These are phyloP conservation scores for Macrochelys suwanniensis DNA, from an alignment of 2,797 vertebrate genomes.

Conservation along the genomic window DNA sequence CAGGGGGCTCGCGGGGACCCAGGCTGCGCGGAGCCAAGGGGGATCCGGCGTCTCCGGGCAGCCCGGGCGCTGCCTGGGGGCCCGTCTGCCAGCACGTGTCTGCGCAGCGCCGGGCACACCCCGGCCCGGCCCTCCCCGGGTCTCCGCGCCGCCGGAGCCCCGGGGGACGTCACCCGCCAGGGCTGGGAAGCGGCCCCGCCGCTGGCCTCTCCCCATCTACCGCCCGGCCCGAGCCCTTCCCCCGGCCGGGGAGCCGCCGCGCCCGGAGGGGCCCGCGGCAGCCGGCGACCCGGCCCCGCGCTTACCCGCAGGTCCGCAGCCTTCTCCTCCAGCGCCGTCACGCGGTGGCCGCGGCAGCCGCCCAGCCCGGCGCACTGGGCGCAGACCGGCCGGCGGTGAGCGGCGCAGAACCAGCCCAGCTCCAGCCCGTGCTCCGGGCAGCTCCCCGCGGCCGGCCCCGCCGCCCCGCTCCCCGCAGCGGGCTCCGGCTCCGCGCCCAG, in stretches of 20 bases:
- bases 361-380: slow-evolving; percentile 80
- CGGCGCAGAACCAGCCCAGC: slow-evolving; percentile 86
- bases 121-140: no score
- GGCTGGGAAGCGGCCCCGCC: neutral
- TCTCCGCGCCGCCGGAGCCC: no score
- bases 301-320: slow-evolving; percentile 86
- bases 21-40: neutral
- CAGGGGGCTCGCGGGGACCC: neutral
- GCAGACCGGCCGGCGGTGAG: slow-evolving; percentile 85
- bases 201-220: accelerated
- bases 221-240: neutral
- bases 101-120: no score
- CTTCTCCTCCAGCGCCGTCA: slow-evolving; percentile 81
- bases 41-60: no score
- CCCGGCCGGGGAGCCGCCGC: neutral
- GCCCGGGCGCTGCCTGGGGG: no score
- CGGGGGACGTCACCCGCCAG: no score
- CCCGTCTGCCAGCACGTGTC: no score
- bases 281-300: neutral
- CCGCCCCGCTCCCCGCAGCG: neutral
- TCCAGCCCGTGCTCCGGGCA: slow-evolving; percentile 80
- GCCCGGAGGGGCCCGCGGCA: no score
- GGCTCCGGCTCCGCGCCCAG: neutral
- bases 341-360: slow-evolving; percentile 83
- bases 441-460: slow-evolving; percentile 50